A percentile compares a stretch with the other conserved stretches of the same genome.
Evolutionary conservation across 2,113 vertebrate species (phyloP).

Genomic region (Platichthys stellatus): DNA sequence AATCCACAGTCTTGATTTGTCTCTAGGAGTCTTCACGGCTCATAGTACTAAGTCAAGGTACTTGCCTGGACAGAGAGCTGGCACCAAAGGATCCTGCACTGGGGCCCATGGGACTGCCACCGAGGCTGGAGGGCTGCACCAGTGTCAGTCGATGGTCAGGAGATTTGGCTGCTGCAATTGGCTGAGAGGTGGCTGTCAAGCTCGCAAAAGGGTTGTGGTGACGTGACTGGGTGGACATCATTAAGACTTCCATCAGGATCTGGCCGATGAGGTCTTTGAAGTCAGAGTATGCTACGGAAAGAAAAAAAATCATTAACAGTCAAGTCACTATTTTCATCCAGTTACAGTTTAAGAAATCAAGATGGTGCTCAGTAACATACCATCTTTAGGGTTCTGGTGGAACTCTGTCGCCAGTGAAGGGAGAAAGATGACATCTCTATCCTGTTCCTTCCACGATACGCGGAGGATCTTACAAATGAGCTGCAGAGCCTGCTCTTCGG

Average conservation of each 20-base stretch:
- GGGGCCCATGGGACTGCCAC: constrained; percentile 92
- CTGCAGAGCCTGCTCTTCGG: constrained; percentile 96
- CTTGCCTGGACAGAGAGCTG: constrained; percentile 96
- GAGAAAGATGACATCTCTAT: constrained; percentile 96
- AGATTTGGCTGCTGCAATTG: constrained; percentile 92
- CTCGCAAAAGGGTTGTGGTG: constrained; percentile 97
- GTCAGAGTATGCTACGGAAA: constrained; percentile 90
- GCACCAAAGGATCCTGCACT: constrained; percentile 89
- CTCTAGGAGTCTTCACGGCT: neutral
- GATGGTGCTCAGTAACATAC: constrained; percentile 69
- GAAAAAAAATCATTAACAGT: neutral
- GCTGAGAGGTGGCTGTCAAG: constrained; percentile 95
- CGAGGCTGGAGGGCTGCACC: constrained; percentile 88
- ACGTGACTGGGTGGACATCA: constrained; percentile 95
- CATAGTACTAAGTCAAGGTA: constrained; percentile 29
- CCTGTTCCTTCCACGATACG: constrained; percentile 98
- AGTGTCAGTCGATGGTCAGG: constrained; percentile 89
- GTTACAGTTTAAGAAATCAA: neutral
- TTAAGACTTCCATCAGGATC: constrained; percentile 99
- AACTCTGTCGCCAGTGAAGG: constrained; percentile 94
- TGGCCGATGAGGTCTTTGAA: constrained; percentile 98
- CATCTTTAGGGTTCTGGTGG: constrained; percentile 93
- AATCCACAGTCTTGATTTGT: neutral
- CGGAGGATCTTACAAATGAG: constrained; percentile 99
- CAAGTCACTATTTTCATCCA: neutral